Percentiles rank a stretch among this genome's conserved stretches.
phyloP scores from a whole-genome alignment of 2,888 invertebrate genomes.

The Osedax frankpressi region DNA sequence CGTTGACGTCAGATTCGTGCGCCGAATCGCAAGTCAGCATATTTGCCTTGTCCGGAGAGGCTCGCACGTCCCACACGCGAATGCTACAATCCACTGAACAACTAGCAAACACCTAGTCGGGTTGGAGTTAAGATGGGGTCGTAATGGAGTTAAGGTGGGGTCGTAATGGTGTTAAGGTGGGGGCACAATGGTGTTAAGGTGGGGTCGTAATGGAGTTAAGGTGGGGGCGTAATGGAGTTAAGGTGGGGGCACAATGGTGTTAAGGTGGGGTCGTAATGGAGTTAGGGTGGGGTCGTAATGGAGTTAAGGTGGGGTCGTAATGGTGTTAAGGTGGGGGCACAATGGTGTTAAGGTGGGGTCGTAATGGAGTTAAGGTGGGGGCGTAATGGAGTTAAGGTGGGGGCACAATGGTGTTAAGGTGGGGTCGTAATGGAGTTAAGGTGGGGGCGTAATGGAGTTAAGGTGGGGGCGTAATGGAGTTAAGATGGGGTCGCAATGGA shows the following conservation, averaged over 20 bases:
- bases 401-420: too few relatives aligned
- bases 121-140: too few relatives aligned
- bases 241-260: background rate
- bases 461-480: too few relatives aligned
- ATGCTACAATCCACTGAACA: constrained; percentile 54
- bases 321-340: too few relatives aligned
- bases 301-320: too few relatives aligned
- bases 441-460: too few relatives aligned
- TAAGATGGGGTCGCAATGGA: too few relatives aligned
- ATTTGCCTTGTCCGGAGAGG: constrained; percentile 69
- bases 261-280: background rate
- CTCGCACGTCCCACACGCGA: constrained; percentile 87
- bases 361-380: too few relatives aligned
- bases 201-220: background rate
- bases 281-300: too few relatives aligned
- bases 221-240: background rate
- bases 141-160: background rate
- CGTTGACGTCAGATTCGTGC: constrained; percentile 85
- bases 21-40: constrained; percentile 75
- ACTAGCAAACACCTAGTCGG: constrained; percentile 47
- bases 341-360: too few relatives aligned
- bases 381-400: too few relatives aligned
- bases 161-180: background rate
- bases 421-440: too few relatives aligned
- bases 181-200: background rate